A percentile compares a stretch with the other conserved stretches of the same genome.
Evolutionary conservation across 1,140 invertebrate genomes (phyloP).

Genomic region (Drosophila tropicalis): DNA sequence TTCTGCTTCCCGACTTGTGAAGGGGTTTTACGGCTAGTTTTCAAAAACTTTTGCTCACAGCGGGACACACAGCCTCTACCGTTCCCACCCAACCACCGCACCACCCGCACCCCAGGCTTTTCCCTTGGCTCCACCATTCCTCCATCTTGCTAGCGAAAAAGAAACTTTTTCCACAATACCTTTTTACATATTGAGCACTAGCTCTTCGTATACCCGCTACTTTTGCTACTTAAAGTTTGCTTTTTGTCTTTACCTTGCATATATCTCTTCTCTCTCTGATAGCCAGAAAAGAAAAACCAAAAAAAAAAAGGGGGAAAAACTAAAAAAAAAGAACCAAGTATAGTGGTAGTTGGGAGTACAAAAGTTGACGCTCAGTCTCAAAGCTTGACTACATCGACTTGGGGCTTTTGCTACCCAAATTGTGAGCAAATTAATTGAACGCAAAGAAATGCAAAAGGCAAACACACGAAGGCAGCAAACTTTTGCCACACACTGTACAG

Average conservation of each 20-base stretch:
- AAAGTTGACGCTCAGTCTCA: slow-evolving; percentile 33
- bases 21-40: slow-evolving; percentile 71
- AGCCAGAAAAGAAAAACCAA: slow-evolving; percentile 18
- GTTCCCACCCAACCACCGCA: too few relatives aligned
- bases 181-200: slow-evolving; percentile 45
- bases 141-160: slow-evolving; percentile 24
- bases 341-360: not conserved
- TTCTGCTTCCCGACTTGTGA: slow-evolving; percentile 35
- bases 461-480: slow-evolving; percentile 41
- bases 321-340: slow-evolving; percentile 17
- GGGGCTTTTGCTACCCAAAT: slow-evolving; percentile 62
- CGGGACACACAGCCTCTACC: slow-evolving; percentile 28
- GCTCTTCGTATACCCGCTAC: slow-evolving; percentile 36
- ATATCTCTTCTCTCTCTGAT: slow-evolving; percentile 29
- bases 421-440: slow-evolving; percentile 81
- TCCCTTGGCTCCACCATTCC: not conserved
- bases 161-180: slow-evolving; percentile 66
- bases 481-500: not conserved
- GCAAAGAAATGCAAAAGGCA: slow-evolving; percentile 75
- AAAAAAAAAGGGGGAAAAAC: not conserved
- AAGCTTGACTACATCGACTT: slow-evolving; percentile 33
- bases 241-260: slow-evolving; percentile 70
- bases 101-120: too few relatives aligned
- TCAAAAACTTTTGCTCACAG: slow-evolving; percentile 66
- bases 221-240: slow-evolving; percentile 79